Conservation (phyloP, 2,797 vertebrate species). For the Psittacula derbiana region DNA sequence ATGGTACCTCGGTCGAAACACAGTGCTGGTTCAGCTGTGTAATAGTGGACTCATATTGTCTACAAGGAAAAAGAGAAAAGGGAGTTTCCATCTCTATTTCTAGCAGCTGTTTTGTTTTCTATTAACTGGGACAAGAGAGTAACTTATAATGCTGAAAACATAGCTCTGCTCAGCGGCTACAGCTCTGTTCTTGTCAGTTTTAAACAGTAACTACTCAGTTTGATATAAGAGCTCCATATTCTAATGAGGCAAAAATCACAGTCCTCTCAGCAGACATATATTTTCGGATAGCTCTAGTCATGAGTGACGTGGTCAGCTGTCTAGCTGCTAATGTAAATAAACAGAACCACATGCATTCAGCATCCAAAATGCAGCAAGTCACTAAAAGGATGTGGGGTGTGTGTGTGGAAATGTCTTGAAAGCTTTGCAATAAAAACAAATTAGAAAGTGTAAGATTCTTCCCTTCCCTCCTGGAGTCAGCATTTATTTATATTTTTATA, state of each 20-base stretch:
- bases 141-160: not conserved
- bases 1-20: not conserved
- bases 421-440: not conserved
- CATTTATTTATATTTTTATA: not conserved
- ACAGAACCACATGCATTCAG: not conserved
- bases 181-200: not conserved
- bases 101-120: not conserved
- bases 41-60: not conserved
- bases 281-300: not conserved
- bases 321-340: not conserved
- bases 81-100: conserved; percentile 2
- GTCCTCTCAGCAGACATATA: not conserved
- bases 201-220: not conserved
- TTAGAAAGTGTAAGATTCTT: accelerated
- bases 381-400: not conserved
- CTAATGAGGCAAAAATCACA: not conserved
- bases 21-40: not conserved
- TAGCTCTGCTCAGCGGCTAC: not conserved
- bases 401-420: not conserved
- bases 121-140: not conserved
- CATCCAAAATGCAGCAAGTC: not conserved
- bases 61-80: not conserved
- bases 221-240: not conserved
- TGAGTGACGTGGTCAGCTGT: not conserved
- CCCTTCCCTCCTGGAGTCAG: accelerated